Conservation (phyloP, 2,888 invertebrate species). For the Hyppa rectilinea region DNA sequence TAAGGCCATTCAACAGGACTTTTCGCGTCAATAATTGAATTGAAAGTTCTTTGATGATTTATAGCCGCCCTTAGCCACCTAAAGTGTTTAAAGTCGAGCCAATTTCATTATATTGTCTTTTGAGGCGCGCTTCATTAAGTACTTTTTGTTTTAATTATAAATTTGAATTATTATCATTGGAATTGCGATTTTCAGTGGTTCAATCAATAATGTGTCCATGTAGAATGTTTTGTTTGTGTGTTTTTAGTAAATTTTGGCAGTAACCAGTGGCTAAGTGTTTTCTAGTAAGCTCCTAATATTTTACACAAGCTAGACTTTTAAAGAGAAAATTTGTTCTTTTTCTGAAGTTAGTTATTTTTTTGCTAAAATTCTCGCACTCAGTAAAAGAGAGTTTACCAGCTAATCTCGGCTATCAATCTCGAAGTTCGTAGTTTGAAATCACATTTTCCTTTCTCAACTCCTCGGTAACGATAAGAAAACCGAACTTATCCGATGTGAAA, state of each 20-base stretch:
- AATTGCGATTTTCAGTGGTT: background rate
- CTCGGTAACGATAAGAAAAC: constrained; percentile 9
- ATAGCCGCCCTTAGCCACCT: constrained; percentile 25
- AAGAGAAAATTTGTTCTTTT: background rate
- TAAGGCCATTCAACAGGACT: constrained; percentile 35
- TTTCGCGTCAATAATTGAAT: constrained; percentile 51
- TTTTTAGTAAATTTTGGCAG: too few relatives aligned
- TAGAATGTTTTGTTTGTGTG: background rate
- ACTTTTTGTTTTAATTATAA: constrained; percentile 48
- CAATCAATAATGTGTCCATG: background rate
- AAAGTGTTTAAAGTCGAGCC: constrained; percentile 41
- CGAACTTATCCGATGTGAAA: constrained; percentile 42
- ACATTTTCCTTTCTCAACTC: constrained; percentile 22
- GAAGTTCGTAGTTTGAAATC: constrained; percentile 15
- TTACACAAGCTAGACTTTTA: background rate
- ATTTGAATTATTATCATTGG: constrained; percentile 21
- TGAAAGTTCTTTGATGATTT: constrained; percentile 46
- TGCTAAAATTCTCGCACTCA: background rate
- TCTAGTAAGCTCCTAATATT: background rate
- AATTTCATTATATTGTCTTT: constrained; percentile 50
- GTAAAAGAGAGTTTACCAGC: background rate
- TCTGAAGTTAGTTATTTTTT: background rate
- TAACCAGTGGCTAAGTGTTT: background rate
- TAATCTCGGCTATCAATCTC: constrained; percentile 22
- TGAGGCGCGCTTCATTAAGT: constrained; percentile 39